Conservation (phyloP, 2,888 invertebrate species). For the Drosophila robusta region DNA sequence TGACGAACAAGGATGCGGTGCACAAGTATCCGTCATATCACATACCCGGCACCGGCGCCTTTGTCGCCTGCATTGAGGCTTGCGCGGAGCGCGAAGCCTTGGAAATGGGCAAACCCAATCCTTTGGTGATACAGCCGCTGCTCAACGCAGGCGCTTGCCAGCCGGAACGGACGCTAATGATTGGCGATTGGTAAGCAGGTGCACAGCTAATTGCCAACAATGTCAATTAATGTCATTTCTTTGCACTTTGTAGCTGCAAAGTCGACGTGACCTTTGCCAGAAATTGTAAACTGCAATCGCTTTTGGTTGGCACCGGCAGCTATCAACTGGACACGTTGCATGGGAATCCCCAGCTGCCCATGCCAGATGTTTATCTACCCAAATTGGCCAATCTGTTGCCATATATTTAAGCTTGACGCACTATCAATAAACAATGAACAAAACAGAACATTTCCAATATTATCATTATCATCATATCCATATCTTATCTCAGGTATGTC, state of each 20-base stretch:
- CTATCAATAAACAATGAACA: slow-evolving; percentile 24
- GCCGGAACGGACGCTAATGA: slow-evolving; percentile 89
- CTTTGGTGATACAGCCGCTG: slow-evolving; percentile 90
- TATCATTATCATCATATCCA: not conserved
- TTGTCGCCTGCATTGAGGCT: slow-evolving; percentile 93
- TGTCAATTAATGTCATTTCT: slow-evolving; percentile 14
- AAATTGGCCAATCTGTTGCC: slow-evolving; percentile 89
- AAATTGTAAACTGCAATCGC: slow-evolving; percentile 93
- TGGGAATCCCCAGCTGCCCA: slow-evolving; percentile 87
- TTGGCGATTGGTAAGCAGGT: slow-evolving; percentile 83
- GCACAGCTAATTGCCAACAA: not conserved
- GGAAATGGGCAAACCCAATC: slow-evolving; percentile 96
- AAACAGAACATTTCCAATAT: not conserved
- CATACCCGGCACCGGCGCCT: slow-evolving; percentile 93
- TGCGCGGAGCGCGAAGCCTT: slow-evolving; percentile 91
- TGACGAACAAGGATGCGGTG: slow-evolving; percentile 96
- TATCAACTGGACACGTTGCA: slow-evolving; percentile 87
- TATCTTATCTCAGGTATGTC: slow-evolving; percentile 19
- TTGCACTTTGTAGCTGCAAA: slow-evolving; percentile 89
- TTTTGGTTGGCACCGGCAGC: slow-evolving; percentile 94
- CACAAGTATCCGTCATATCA: slow-evolving; percentile 90
- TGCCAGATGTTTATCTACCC: slow-evolving; percentile 90
- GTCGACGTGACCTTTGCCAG: slow-evolving; percentile 96
- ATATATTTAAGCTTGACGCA: slow-evolving; percentile 37
- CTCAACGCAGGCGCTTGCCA: slow-evolving; percentile 90